These are phyloP conservation scores for Pangasius macronema DNA, from an alignment of 2,797 vertebrate species.

Conservation along the genomic window DNA sequence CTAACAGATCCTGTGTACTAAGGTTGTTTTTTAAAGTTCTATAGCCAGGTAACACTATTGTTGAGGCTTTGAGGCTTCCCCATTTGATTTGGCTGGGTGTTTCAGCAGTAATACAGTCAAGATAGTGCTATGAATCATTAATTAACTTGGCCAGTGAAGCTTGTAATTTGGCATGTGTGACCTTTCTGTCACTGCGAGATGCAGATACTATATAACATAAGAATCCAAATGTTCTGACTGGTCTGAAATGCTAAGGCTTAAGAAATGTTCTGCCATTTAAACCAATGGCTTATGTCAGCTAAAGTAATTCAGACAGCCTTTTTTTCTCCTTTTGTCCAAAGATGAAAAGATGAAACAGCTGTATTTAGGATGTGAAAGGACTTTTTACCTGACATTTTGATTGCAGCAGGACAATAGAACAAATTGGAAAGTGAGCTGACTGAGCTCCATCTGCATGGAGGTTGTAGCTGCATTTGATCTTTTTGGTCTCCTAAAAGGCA, in stretches of 20 bases:
- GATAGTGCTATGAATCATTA: conserved; percentile 73
- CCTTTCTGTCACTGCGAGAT: conserved; percentile 64
- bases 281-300: conserved; percentile 25
- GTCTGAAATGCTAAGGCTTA: conserved; percentile 40
- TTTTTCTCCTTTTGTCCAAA: background rate
- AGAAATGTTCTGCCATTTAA: conserved; percentile 52
- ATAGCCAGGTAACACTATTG: conserved; percentile 65
- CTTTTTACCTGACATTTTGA: conserved; percentile 64
- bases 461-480: conserved; percentile 65
- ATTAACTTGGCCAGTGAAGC: conserved; percentile 78
- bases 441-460: conserved; percentile 54
- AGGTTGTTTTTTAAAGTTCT: conserved; percentile 70
- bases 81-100: conserved; percentile 69
- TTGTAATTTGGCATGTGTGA: conserved; percentile 74
- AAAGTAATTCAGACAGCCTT: conserved; percentile 45
- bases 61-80: conserved; percentile 62
- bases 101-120: conserved; percentile 71
- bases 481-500: conserved; percentile 47
- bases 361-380: conserved; percentile 42
- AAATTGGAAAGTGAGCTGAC: conserved; percentile 64
- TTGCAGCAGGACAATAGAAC: conserved; percentile 61
- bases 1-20: conserved; percentile 69
- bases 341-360: conserved; percentile 6
- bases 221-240: conserved; percentile 17
- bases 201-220: conserved; percentile 61